Evolutionary conservation across 2,888 invertebrate genomes (phyloP).

Genomic region (Hemicrepidius hirtus): DNA sequence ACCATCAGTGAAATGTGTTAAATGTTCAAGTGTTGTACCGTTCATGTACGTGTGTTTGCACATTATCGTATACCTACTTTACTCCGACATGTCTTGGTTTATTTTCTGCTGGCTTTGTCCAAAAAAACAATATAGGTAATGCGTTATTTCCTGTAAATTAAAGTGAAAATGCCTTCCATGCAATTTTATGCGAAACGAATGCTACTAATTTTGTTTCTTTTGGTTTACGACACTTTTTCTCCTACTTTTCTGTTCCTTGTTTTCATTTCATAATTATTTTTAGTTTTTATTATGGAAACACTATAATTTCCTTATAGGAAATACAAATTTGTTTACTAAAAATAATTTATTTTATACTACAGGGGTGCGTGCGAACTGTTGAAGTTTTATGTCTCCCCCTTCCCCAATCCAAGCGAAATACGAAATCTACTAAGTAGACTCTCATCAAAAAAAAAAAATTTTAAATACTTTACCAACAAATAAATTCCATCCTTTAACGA

Average conservation of each 20-base stretch:
- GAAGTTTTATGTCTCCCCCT: no score
- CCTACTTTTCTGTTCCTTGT: background rate
- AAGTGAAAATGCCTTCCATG: slow-evolving; percentile 12
- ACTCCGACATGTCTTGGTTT: slow-evolving; percentile 42
- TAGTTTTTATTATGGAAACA: background rate
- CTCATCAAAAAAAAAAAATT: no score
- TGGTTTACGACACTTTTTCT: slow-evolving; percentile 9
- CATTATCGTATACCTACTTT: slow-evolving; percentile 47
- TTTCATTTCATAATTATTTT: no score
- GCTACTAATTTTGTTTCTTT: slow-evolving; percentile 11
- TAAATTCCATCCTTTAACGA: no score
- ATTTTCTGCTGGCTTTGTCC: slow-evolving; percentile 34
- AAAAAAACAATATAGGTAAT: slow-evolving; percentile 41
- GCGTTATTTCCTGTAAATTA: slow-evolving; percentile 27
- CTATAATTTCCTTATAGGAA: background rate
- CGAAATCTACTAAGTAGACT: no score
- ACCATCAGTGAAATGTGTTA: slow-evolving; percentile 44
- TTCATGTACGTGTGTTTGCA: slow-evolving; percentile 41
- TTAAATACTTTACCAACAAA: no score
- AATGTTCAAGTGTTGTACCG: slow-evolving; percentile 47
- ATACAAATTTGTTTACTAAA: background rate
- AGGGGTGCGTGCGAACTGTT: no score
- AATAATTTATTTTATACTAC: no score
- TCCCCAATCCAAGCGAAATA: no score
- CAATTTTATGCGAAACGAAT: slow-evolving; percentile 4